Evolutionary conservation across 2,113 vertebrate genomes (phyloP), one percentile per base, ranked within the genome.

Genomic region (Columbina picui): DNA sequence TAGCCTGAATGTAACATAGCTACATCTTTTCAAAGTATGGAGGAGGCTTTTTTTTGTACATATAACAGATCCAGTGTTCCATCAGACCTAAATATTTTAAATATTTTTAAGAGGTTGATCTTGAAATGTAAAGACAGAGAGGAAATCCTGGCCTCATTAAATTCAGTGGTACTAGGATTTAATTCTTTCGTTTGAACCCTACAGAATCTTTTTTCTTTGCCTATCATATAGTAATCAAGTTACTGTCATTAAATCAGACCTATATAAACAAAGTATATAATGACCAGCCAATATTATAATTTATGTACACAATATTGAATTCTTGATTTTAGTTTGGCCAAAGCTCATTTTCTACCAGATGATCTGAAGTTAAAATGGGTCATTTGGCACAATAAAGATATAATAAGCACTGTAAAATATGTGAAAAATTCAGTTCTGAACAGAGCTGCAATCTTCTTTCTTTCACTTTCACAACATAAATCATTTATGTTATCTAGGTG

Each of bases 401-500:
- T 71, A 88, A 96, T 90, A 79, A 84, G 20, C 67, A 29, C 93
- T 92, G 90, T 45, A 91, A 89, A 88, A 69, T 86, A 87, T 20
- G 38, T 79, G n/a, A 80, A 95, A 78, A 61, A 65, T 79, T 85
- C 50, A 38, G 63, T 90, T 96, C 45, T 79, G 60, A 89, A 53
- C 50, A 87, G 67, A 90, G 81, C 70, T 70, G 21, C 50, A 81
- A 61, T 55, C 53, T 81, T 73, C 75, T 89, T 93, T 73, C 56
- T 94, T 92, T 50, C 22, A 55, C 34, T 91, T 91, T 43, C 45
- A 60, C 47, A 88, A 45, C 50, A 94, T 95, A 82, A 94, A 95
- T 96, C 8, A 95, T 94, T 96, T 93, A 78, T 83, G 52, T 93
- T 96, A 94, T 84, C 87, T 83, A 95, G 70, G 38, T 94, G 70